Base-by-base conservation (phyloP, 2,797 vertebrate genomes). In the Babyrousa celebensis region DNA sequence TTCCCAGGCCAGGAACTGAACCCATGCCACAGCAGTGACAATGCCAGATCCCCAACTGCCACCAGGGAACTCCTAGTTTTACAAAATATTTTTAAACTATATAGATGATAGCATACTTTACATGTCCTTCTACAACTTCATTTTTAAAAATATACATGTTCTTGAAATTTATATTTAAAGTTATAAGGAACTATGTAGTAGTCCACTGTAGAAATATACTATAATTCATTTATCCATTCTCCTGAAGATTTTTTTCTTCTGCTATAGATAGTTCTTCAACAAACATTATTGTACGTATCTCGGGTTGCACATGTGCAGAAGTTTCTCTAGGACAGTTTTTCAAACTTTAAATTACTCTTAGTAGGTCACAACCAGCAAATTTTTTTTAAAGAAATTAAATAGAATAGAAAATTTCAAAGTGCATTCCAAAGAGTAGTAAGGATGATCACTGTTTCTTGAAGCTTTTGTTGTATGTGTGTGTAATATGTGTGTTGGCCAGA, bases 141-240 rank as follows among this genome's bases (percentile, higher is more conserved):
- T 79, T 68, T 85, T 96, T 94, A 85, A 10, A 82, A 82, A n/a
- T 96, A 78, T 94, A 36, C 6, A 25, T 94, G 11, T 80, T 96
- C 94, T 95, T 82, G 15, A 74, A 87, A 74, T 94, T 86, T 93
- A 89, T 93, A 91, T 96, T 83, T 89, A 93, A 36, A 94, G 54
- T n/a, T 85, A 68, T 15, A 94, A 95, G 12, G 52, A 91, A 43
- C 11, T 84, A 72, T 72, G n/a, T 78, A 82, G 12, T 85, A 77
- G 85, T 77, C 32, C 25, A 63, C 84, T 94, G 18, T 89, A 96
- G 65, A 95, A 92, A 58, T 85, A 70, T 52, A 65, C 52, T 63
- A 60, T 90, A 87, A 95, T 92, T 94, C 4, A 89, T 90, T 80
- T 92, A 43, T 87, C 52, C 23, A 89, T 90, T 96, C 88, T 96